phyloP scores from a whole-genome alignment of 2,888 invertebrate species.

The Rhynchonema sp. region DNA sequence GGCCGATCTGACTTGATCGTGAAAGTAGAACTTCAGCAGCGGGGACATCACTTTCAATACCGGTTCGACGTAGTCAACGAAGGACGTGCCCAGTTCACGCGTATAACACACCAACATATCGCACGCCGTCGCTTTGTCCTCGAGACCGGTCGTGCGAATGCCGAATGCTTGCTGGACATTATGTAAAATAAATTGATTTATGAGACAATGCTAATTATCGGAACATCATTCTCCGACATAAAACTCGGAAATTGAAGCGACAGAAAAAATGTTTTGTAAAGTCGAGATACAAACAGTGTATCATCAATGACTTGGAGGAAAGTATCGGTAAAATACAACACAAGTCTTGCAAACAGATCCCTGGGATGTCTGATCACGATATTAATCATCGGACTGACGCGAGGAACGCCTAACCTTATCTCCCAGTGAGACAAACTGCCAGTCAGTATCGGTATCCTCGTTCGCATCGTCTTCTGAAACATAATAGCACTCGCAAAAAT shows the following conservation, averaged over 20 bases:
- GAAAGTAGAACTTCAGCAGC: slow-evolving; percentile 76
- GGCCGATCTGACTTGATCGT: slow-evolving; percentile 68
- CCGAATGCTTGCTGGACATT: slow-evolving; percentile 57
- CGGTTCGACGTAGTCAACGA: slow-evolving; percentile 53
- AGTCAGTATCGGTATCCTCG: slow-evolving; percentile 64
- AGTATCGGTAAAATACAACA: too few relatives aligned
- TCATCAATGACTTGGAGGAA: too few relatives aligned
- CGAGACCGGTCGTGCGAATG: slow-evolving; percentile 72
- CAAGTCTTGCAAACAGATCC: too few relatives aligned
- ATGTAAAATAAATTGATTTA: too few relatives aligned
- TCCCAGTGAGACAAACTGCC: slow-evolving; percentile 80
- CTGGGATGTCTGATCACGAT: too few relatives aligned
- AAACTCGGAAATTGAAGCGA: too few relatives aligned
- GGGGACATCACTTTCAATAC: slow-evolving; percentile 40
- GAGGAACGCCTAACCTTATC: slow-evolving; percentile 42
- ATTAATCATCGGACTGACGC: too few relatives aligned
- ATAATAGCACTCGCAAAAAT: not conserved
- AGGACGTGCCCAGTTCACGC: slow-evolving; percentile 65
- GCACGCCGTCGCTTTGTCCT: slow-evolving; percentile 87
- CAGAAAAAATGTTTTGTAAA: too few relatives aligned
- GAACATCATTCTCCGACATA: too few relatives aligned
- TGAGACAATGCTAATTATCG: too few relatives aligned
- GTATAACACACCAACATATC: slow-evolving; percentile 91
- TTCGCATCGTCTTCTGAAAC: slow-evolving; percentile 39
- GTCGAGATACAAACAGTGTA: too few relatives aligned